phyloP scores from a whole-genome alignment of 2,113 vertebrate species.

The Actenoides hombroni region DNA sequence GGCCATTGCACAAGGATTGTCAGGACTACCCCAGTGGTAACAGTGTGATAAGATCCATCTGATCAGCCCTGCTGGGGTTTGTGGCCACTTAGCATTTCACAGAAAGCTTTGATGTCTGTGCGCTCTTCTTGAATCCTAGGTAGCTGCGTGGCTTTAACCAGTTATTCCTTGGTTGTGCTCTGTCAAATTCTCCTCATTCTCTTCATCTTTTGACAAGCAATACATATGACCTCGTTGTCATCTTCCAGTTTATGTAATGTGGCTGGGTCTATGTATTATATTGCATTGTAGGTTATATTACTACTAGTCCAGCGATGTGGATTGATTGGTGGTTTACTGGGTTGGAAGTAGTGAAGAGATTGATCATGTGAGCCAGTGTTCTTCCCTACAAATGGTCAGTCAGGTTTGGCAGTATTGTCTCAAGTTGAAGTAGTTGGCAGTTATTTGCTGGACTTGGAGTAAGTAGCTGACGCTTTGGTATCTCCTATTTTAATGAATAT shows the following conservation, averaged over 20 bases:
- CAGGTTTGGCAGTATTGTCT: not conserved
- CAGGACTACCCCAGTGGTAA: not conserved
- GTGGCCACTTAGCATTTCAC: not conserved
- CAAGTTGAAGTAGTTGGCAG: not conserved
- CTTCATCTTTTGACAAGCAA: not conserved
- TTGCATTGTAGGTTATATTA: not conserved
- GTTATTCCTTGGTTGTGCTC: not conserved
- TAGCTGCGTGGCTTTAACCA: not conserved
- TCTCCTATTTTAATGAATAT: not conserved
- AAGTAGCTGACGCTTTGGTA: accelerated
- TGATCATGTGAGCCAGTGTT: not conserved
- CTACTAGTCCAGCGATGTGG: not conserved
- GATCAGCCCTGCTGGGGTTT: not conserved
- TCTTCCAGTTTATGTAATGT: not conserved
- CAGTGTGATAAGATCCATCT: not conserved
- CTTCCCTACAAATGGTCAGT: not conserved
- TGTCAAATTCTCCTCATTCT: not conserved
- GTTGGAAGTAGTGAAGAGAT: not conserved
- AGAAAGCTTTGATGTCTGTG: not conserved
- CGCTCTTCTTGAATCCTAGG: not conserved
- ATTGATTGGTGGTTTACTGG: not conserved
- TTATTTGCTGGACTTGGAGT: not conserved
- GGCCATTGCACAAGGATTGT: not conserved
- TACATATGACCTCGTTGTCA: not conserved
- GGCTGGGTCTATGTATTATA: not conserved